Evolutionary conservation across 2,888 invertebrate genomes (phyloP).

Genomic region (Theodoxus fluviatilis): DNA sequence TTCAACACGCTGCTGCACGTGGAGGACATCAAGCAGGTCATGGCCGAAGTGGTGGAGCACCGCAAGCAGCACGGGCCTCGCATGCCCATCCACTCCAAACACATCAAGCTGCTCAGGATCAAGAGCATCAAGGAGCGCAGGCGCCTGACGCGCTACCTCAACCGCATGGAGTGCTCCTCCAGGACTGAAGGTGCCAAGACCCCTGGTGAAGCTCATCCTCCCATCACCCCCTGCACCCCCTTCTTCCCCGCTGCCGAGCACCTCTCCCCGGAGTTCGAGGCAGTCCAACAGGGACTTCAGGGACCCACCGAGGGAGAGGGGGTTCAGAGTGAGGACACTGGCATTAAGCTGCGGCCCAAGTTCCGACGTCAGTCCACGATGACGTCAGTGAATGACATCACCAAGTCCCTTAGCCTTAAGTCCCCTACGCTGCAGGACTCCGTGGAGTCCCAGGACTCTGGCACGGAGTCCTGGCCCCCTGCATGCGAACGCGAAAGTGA

Average conservation of each 20-base stretch:
- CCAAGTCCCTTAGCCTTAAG: neutral
- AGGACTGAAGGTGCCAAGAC: neutral
- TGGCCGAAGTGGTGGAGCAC: constrained; percentile 52
- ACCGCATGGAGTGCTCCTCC: constrained; percentile 17
- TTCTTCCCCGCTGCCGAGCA: constrained; percentile 26
- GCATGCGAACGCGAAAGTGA: neutral
- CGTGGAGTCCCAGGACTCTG: constrained; percentile 8
- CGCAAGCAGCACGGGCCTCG: constrained; percentile 42
- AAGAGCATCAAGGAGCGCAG: constrained; percentile 43
- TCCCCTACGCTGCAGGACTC: constrained; percentile 14
- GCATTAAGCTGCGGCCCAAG: neutral
- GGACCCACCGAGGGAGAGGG: neutral
- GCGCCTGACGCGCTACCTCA: constrained; percentile 29
- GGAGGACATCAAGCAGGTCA: constrained; percentile 59
- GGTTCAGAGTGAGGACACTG: neutral
- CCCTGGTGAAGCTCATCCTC: no score
- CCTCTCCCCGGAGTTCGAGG: neutral
- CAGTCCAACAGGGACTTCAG: constrained; percentile 15
- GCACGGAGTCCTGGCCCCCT: neutral
- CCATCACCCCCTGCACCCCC: constrained; percentile 24
- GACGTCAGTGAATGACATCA: neutral
- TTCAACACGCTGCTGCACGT: constrained; percentile 65
- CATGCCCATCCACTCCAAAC: constrained; percentile 39
- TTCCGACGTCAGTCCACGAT: neutral
- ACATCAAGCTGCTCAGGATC: constrained; percentile 41